phyloP scores from a whole-genome alignment of 2,113 vertebrate genomes.

The Trogon melanurus region DNA sequence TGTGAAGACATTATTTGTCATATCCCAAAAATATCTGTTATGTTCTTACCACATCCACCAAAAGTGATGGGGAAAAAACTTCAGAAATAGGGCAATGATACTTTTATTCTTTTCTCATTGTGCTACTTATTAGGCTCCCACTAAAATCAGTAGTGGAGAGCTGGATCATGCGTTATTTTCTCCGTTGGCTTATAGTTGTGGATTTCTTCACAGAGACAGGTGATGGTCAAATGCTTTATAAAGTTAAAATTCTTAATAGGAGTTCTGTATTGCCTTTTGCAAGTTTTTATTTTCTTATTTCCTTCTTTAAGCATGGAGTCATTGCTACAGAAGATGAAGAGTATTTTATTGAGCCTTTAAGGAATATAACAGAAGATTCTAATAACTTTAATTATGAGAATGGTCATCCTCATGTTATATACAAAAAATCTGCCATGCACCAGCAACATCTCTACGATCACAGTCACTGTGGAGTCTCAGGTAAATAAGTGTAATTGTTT shows the following conservation, averaged over 20 bases:
- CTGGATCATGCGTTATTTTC: background rate
- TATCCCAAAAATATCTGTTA: background rate
- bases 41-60: background rate
- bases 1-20: background rate
- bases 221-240: background rate
- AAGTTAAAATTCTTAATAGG: background rate
- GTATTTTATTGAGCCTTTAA: slow-evolving; percentile 99
- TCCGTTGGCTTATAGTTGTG: background rate
- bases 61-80: background rate
- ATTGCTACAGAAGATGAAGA: slow-evolving; percentile 98
- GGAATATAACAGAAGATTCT: slow-evolving; percentile 89
- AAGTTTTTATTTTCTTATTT: slow-evolving; percentile 8
- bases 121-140: background rate
- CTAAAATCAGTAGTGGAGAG: background rate
- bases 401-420: slow-evolving; percentile 97
- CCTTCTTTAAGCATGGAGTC: slow-evolving; percentile 89
- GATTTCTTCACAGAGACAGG: background rate
- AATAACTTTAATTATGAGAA: slow-evolving; percentile 86
- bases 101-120: background rate
- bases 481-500: slow-evolving; percentile 76
- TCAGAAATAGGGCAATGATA: background rate
- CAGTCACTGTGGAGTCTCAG: slow-evolving; percentile 92
- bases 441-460: slow-evolving; percentile 86
- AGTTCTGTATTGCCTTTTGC: background rate
- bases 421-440: slow-evolving; percentile 93